A percentile compares a stretch with the other conserved stretches of the same genome.
Evolutionary conservation across 2,797 vertebrate genomes (phyloP).

Genomic region (Poecilia velifera): DNA sequence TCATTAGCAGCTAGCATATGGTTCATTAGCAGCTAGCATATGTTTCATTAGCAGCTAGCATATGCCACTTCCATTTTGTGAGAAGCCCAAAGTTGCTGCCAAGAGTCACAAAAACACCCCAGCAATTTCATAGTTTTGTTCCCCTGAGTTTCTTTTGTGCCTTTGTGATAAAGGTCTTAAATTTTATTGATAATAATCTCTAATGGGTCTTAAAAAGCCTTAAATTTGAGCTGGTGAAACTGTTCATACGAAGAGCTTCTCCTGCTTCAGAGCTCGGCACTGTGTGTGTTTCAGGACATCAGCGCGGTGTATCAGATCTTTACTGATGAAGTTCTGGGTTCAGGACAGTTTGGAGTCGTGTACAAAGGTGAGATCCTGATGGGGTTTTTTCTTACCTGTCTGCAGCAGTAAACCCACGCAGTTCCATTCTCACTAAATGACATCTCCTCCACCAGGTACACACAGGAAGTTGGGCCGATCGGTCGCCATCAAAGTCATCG

Average conservation of each 20-base stretch:
- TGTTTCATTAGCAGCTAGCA: too few relatives aligned
- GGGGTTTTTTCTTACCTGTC: background rate
- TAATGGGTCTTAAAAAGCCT: too few relatives aligned
- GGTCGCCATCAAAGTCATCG: conserved; percentile 82
- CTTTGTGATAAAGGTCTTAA: too few relatives aligned
- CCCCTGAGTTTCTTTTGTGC: too few relatives aligned
- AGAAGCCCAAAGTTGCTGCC: too few relatives aligned
- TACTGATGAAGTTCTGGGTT: conserved; percentile 81
- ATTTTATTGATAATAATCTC: too few relatives aligned
- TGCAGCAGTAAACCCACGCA: background rate
- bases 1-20: too few relatives aligned
- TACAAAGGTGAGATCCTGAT: conserved; percentile 70
- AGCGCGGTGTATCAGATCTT: conserved; percentile 81
- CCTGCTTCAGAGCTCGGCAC: background rate
- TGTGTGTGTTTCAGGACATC: conserved; percentile 74
- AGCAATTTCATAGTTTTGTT: too few relatives aligned
- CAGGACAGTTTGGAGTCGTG: conserved; percentile 84
- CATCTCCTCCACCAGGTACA: conserved; percentile 60
- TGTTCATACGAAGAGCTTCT: background rate
- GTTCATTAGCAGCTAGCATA: too few relatives aligned
- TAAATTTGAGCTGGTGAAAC: too few relatives aligned
- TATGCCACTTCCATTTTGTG: too few relatives aligned
- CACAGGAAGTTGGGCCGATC: conserved; percentile 73
- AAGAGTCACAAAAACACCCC: too few relatives aligned
- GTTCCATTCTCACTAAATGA: background rate